A percentile compares a stretch with the other conserved stretches of the same genome.
Evolutionary conservation across 1,140 invertebrate species (phyloP).

Genomic region (Hycleus cichorii): DNA sequence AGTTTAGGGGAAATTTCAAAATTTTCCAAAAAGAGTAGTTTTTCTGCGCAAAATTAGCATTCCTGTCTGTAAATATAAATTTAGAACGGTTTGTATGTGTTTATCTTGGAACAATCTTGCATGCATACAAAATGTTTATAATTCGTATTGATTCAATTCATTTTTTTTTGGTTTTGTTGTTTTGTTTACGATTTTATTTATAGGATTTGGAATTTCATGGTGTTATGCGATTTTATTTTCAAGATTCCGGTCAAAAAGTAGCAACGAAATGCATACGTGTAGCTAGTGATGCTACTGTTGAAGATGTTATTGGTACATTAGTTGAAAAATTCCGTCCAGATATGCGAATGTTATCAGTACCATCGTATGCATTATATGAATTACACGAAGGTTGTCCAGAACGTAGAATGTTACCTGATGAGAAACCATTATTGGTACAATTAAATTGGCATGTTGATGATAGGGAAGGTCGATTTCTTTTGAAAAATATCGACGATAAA

Average conservation of each 20-base stretch:
- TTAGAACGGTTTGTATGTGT: too few relatives aligned
- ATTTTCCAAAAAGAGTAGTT: too few relatives aligned
- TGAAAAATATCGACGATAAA: slow-evolving; percentile 81
- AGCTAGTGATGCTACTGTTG: slow-evolving; percentile 87
- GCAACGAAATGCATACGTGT: slow-evolving; percentile 99
- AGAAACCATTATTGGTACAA: slow-evolving; percentile 95
- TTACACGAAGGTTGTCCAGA: slow-evolving; percentile 96
- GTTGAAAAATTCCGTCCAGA: slow-evolving; percentile 99
- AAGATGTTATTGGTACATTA: slow-evolving; percentile 89
- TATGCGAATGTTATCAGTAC: slow-evolving; percentile 95
- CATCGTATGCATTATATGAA: slow-evolving; percentile 95
- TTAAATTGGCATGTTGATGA: slow-evolving; percentile 99
- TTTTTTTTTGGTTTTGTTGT: background rate
- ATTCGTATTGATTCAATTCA: too few relatives aligned
- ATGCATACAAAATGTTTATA: too few relatives aligned
- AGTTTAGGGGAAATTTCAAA: too few relatives aligned
- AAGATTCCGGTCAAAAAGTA: slow-evolving; percentile 94
- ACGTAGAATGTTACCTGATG: slow-evolving; percentile 76
- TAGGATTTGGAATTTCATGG: slow-evolving; percentile 98
- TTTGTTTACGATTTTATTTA: slow-evolving; percentile 37
- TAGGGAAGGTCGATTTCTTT: slow-evolving; percentile 91
- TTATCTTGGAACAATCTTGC: too few relatives aligned
- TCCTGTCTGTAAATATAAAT: too few relatives aligned
- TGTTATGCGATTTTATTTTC: slow-evolving; percentile 98
- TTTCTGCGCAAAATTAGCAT: too few relatives aligned